Base-by-base conservation (phyloP, 2,888 invertebrate species). In the Drosophila picticornis region DNA sequence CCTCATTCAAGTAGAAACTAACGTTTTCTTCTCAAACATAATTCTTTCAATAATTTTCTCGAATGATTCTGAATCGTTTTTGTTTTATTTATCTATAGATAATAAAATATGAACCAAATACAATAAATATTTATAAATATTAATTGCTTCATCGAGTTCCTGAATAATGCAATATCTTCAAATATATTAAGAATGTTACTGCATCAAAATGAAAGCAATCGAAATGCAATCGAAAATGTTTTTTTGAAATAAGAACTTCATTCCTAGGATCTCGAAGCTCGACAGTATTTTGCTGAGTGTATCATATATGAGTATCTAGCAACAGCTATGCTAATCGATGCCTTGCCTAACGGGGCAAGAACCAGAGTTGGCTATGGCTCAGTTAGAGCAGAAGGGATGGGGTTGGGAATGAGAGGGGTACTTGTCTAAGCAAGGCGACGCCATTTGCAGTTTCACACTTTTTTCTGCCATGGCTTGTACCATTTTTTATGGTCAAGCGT, bases 401-500 rank as follows among this genome's bases (percentile, higher is more conserved):
- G 32, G 32, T 4, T 19, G 58, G 50, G 38, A 19, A 27, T 5
- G 40, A 40, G 43, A 13, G 46, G 38, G 43, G 11, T 53, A 63
- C 55, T 63, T 81, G 88, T 87, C 90, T 79, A 76, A 79, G 69
- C 84, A 89, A 79, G 88, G 90, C 90, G 90, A 81, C 86, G 86
- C 86, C 86, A 86, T 86, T 86, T 90, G 84, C 88, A 90, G 88
- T 81, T 90, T 86, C 86, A 86, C 86, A 86, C 86, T 86, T 86
- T 90, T 89, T 90, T 82, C 64, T 72, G 77, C 76, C 63, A 71
- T 61, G 58, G 75, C 64, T 72, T 75, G 84, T 58, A 76, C 86
- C 90, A 90, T 85, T 86, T 86, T 86, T 90, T 86, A 86, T 86
- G 90, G 86, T 63, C 86, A 90, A 88, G 81, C 86, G 88, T 88